phyloP scores from a whole-genome alignment of 1,140 invertebrate species.

The Polypedilum pembai region DNA sequence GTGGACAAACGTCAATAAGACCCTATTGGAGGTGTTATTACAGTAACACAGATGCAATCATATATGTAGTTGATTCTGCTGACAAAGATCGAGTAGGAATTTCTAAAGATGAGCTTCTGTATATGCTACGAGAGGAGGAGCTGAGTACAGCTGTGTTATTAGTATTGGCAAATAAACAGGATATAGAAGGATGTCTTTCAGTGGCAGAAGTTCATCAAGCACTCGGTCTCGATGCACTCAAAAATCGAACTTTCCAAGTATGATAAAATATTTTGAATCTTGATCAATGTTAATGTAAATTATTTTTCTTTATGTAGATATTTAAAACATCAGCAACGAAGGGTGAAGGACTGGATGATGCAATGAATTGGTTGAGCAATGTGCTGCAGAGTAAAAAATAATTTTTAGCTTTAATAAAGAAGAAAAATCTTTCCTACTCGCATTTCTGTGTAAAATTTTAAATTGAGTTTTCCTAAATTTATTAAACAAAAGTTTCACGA shows the following conservation, averaged over 20 bases:
- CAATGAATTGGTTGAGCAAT: slow-evolving; percentile 97
- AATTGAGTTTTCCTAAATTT: not conserved
- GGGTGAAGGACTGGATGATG: slow-evolving; percentile 96
- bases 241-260: slow-evolving; percentile 92
- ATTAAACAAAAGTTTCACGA: too few species aligned
- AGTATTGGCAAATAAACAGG: slow-evolving; percentile 99
- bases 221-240: slow-evolving; percentile 85
- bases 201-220: slow-evolving; percentile 95
- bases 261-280: not conserved
- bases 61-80: slow-evolving; percentile 98
- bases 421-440: not conserved
- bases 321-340: slow-evolving; percentile 98
- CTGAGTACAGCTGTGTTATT: slow-evolving; percentile 89
- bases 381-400: slow-evolving; percentile 80
- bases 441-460: not conserved
- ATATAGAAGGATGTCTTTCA: slow-evolving; percentile 93
- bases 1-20: slow-evolving; percentile 92
- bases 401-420: slow-evolving; percentile 20
- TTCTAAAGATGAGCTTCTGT: slow-evolving; percentile 95
- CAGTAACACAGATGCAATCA: slow-evolving; percentile 99
- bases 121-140: slow-evolving; percentile 98
- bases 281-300: not conserved
- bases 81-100: slow-evolving; percentile 98
- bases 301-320: slow-evolving; percentile 48
- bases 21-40: slow-evolving; percentile 99